Evolutionary conservation across 2,797 vertebrate genomes (phyloP), one percentile per base, ranked within the genome.

Genomic region (Myotis daubentonii): DNA sequence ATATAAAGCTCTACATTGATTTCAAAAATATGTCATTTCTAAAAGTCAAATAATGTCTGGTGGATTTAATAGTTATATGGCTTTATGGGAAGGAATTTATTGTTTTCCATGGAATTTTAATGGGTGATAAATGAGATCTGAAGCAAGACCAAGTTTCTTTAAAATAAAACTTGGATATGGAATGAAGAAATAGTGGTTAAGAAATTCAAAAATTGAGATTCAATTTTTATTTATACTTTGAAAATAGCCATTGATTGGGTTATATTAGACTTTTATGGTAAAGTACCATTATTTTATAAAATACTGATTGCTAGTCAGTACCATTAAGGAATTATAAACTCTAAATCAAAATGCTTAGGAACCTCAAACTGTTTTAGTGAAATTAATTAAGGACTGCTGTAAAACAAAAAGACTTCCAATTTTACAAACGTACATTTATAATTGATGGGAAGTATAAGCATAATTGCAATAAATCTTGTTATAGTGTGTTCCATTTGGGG

Each of bases 31-130:
- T 71, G 68, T 88, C 0, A 2, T 0, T 38, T 33, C 94, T 96
- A 68, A 96, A 96, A 97, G 72, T 95, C 91, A 97, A 83, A 71
- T 95, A 71, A 25, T 70, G 89, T 87, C 33, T 91, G 81, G 91
- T 75, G 49, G 91, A 6, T 80, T 75, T 36, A 19, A 20, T 36
- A 94, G 82, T 51, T 95, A 66, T 47, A 92, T 96, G 90, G 49
- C 95, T 80, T 62, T 89, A 89, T 93, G 60, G 86, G 94, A 94
- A 74, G 19, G 51, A 89, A 97, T 95, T 96, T 80, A 91, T 96
- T 97, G 60, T 97, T 97, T 97, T 89, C 78, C 16, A 62, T 97
- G 90, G 82, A 97, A 97, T 97, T 97, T 97, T 97, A 97, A 97
- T 87, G 15, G 5, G 1, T 30, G 87, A 85, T 93, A 81, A 57